Percentiles rank a stretch among this genome's conserved stretches.
Conservation (phyloP, 2,113 vertebrate species). For the Odontophorus gujanensis region DNA sequence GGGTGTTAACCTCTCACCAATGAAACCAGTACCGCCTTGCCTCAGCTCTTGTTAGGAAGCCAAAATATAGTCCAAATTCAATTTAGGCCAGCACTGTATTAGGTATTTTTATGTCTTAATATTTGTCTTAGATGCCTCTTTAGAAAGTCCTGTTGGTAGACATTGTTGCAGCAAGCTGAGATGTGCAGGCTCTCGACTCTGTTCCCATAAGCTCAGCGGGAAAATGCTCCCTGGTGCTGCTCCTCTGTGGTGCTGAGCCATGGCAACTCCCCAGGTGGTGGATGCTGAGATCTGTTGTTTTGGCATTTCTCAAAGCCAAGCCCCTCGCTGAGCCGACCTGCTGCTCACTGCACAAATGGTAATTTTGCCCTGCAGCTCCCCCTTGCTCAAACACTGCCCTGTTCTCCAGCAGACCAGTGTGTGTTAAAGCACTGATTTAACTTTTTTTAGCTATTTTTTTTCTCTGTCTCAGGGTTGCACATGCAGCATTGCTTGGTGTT, state of each 20-base stretch:
- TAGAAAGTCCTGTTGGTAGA: not conserved
- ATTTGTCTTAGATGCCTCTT: not conserved
- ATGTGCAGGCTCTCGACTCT: not conserved
- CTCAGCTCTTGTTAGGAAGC: not conserved
- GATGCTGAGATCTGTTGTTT: not conserved
- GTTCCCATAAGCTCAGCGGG: not conserved
- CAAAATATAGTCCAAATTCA: not conserved
- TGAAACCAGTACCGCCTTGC: not conserved
- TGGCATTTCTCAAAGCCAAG: not conserved
- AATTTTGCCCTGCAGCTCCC: not conserved
- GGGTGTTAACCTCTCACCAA: not conserved
- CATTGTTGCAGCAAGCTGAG: not conserved
- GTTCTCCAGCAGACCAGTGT: not conserved
- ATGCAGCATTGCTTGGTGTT: not conserved
- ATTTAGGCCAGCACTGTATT: not conserved
- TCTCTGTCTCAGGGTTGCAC: not conserved
- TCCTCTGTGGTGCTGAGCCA: not conserved
- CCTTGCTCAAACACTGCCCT: not conserved
- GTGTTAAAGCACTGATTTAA: not conserved
- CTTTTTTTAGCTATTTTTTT: not conserved
- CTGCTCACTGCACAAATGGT: not conserved
- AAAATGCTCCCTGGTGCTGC: not conserved
- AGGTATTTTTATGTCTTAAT: not conserved
- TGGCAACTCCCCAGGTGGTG: not conserved
- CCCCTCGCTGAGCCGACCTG: not conserved